phyloP scores from a whole-genome alignment of 2,888 invertebrate genomes.

The Cantharis rustica region DNA sequence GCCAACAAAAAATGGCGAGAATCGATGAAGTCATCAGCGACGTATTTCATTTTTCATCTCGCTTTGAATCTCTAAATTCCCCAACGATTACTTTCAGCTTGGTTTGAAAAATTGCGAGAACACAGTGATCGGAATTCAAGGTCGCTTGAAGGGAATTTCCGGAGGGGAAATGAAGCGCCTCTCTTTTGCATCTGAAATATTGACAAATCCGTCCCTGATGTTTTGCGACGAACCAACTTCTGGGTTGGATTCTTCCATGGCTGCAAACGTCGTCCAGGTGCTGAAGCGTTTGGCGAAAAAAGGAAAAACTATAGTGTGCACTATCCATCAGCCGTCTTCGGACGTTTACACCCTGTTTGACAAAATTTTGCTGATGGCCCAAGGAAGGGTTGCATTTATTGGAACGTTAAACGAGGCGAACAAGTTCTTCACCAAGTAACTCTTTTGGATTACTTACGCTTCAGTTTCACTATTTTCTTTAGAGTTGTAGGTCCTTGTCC shows the following conservation, averaged over 20 bases:
- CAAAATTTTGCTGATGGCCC: slow-evolving; percentile 85
- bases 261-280: slow-evolving; percentile 87
- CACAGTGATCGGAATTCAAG: slow-evolving; percentile 87
- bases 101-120: slow-evolving; percentile 88
- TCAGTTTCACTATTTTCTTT: slow-evolving; percentile 30
- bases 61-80: neutral
- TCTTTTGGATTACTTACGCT: slow-evolving; percentile 29
- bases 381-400: slow-evolving; percentile 87
- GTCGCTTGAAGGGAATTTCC: slow-evolving; percentile 87
- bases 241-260: slow-evolving; percentile 96
- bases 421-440: slow-evolving; percentile 80
- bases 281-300: slow-evolving; percentile 74
- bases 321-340: slow-evolving; percentile 95
- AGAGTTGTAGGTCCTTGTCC: slow-evolving; percentile 85
- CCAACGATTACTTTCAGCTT: slow-evolving; percentile 7
- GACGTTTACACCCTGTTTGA: slow-evolving; percentile 91
- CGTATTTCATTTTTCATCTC: slow-evolving; percentile 55
- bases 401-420: slow-evolving; percentile 81
- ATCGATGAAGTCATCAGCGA: slow-evolving; percentile 88
- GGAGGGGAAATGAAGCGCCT: slow-evolving; percentile 96
- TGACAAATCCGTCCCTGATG: slow-evolving; percentile 93
- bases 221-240: slow-evolving; percentile 98
- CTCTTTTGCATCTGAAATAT: slow-evolving; percentile 94
- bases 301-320: slow-evolving; percentile 89
- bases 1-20: slow-evolving; percentile 72